Percentiles rank a stretch among this genome's conserved stretches.
Conservation (phyloP, 2,113 vertebrate species). For the Strigops habroptila region DNA sequence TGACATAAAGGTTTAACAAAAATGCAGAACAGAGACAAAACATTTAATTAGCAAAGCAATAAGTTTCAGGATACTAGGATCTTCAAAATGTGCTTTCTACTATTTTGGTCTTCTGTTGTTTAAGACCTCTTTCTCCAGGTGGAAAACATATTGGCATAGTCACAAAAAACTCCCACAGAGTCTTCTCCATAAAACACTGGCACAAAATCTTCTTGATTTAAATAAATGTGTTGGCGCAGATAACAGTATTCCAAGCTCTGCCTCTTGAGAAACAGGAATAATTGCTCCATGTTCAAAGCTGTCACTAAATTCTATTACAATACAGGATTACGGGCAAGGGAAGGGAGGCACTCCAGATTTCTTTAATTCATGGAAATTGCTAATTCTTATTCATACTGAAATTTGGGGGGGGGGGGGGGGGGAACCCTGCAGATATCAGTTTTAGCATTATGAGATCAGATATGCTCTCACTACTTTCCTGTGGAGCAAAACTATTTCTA, state of each 20-base stretch:
- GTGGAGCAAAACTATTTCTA: not conserved
- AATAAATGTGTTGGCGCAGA: not conserved
- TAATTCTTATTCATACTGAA: not conserved
- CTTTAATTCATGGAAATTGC: not conserved
- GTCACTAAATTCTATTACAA: not conserved
- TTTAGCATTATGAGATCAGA: not conserved
- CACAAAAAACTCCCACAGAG: not conserved
- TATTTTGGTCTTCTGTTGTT: not conserved
- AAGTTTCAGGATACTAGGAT: not conserved
- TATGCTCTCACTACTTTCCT: not conserved
- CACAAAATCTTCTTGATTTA: not conserved
- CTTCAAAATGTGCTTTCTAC: not conserved
- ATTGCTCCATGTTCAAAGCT: not conserved
- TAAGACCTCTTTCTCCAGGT: not conserved
- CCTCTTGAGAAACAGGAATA: not conserved
- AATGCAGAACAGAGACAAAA: not conserved
- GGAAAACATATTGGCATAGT: not conserved
- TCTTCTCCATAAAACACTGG: not conserved
- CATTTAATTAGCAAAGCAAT: not conserved
- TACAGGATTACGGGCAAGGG: not conserved
- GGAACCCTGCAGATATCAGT: not conserved
- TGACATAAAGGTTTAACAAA: slow-evolving; percentile 55
- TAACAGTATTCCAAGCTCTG: not conserved
- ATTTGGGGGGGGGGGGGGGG: not conserved
- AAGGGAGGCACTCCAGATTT: not conserved